Base-by-base conservation (phyloP, 2,888 invertebrate species). In the Tribolium freemani region DNA sequence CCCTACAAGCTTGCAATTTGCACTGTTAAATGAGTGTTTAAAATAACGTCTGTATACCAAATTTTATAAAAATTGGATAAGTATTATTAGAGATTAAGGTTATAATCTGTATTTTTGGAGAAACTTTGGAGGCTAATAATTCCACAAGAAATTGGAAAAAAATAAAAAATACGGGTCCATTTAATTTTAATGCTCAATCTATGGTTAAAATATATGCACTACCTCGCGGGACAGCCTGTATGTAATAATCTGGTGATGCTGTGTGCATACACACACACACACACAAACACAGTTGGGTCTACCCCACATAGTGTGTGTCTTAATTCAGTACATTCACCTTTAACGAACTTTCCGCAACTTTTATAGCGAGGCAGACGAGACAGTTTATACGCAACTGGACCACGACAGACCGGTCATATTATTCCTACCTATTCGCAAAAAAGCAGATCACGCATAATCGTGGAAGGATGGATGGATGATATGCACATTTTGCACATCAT, bases 261-360 rank as follows among this genome's bases (percentile, higher is more conserved):
- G 51, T 26, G n/a, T n/a, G n/a, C n/a, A 38, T 16, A 11, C 26
- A 63, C 21, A 46, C 1, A n/a, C n/a, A n/a, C n/a, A n/a, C n/a
- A n/a, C n/a, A n/a, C n/a, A n/a, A n/a, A n/a, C 38, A 26, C 20
- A 20, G 11, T 48, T 46, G 46, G 30, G 46, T 60, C 31, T 50
- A 63, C 63, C 63, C 51, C 50, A 56, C 57, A 44, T 66, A 45
- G 46, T 44, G 57, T n/a, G n/a, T 67, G 57, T 56, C 67, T 67
- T 69, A 58, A 61, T 63, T 54, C 61, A 69, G 72, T 69, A 45
- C 69, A 72, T 72, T 69, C 72, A 72, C 72, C 72, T 69, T 69
- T 72, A 69, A 72, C 69, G 68, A 72, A 69, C 69, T 69, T 72
- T 72, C 68, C 66, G 57, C 54, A 71, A 71, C 51, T 71, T 58